These are phyloP conservation scores for Monoplex corrugatus DNA, from an alignment of 2,888 invertebrate species.

Conservation along the genomic window DNA sequence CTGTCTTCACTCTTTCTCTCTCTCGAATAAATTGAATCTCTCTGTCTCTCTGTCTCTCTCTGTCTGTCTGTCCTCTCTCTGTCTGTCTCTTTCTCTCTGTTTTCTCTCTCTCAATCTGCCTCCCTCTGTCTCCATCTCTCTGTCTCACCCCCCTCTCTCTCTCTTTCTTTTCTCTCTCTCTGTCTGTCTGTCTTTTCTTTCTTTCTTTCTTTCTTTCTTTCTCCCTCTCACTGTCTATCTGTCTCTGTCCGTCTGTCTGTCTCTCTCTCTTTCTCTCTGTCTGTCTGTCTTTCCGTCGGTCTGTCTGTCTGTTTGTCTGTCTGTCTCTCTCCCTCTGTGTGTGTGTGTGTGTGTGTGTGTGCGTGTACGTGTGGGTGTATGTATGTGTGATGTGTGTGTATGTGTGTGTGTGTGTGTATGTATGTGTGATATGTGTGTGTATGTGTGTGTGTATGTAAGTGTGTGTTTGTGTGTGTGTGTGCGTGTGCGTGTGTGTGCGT, in stretches of 20 bases:
- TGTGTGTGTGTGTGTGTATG: no score
- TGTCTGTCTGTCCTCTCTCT: neutral
- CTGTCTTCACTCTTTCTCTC: neutral
- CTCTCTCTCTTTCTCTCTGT: neutral
- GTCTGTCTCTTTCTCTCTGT: neutral
- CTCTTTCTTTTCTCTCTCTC: neutral
- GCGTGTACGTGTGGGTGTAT: no score
- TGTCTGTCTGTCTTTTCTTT: neutral
- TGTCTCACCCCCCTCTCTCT: neutral
- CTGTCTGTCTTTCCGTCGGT: neutral
- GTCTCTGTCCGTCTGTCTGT: neutral
- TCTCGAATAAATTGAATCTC: no score
- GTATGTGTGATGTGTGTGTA: no score
- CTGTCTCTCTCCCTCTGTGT: neutral
- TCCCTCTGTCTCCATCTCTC: neutral
- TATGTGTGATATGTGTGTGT: no score
- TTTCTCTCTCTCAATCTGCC: neutral
- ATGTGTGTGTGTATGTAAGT: no score
- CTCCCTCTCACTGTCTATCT: neutral
- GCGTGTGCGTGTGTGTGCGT: no score
- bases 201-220: neutral
- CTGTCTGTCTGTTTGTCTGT: neutral
- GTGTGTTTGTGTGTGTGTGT: no score
- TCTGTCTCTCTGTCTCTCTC: neutral
- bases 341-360: no score